Base-by-base conservation (phyloP, 1,140 invertebrate genomes). In the Calosoma granatense region DNA sequence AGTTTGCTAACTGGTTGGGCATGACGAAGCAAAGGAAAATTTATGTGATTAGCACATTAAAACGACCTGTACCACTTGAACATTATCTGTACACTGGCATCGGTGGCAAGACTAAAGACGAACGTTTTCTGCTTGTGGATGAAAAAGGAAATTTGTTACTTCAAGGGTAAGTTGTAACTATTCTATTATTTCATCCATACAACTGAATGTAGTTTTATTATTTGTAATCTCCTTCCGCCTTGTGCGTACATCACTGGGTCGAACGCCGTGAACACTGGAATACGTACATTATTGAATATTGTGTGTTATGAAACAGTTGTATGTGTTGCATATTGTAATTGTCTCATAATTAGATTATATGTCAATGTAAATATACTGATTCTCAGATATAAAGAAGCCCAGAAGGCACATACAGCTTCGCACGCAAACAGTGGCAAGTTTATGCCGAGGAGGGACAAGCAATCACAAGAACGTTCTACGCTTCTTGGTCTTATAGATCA, bases 1-100 rank as follows among this genome's bases (percentile, higher is more conserved):
- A 97, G 71, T 95, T 99, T 76, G 96, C 96, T 1, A 88, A 96
- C 67, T 99, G 97, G 97, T 88, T 99, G 43, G 97, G 97, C 1
- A 80, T 84, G 56, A 97, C 90, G 0, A 95, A 97, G 70, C 84
- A 90, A 65, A 81, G 88, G 57, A 95, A 93, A 68, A 94, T 98
- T 57, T 95, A 90, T 70, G 95, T 99, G 0, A 94, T 99, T 23
- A 94, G 86, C 58, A 99, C 97, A 0, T 70, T 81, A 0, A 94
- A 97, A 67, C 76, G 97, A 62, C 97, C 97, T 0, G 93, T 99
- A 1, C 97, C 97, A 0, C 75, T 99, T 20, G 87, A 95, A 67
- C 95, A 98, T 76, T 95, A 86, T 71, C 71, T 99, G 0, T 97
- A 96, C 66, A 91, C 88, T 26, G 94, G 94, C 9, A 60, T 55